phyloP scores from a whole-genome alignment of 2,797 vertebrate genomes.

The Melanotaenia nigrans region DNA sequence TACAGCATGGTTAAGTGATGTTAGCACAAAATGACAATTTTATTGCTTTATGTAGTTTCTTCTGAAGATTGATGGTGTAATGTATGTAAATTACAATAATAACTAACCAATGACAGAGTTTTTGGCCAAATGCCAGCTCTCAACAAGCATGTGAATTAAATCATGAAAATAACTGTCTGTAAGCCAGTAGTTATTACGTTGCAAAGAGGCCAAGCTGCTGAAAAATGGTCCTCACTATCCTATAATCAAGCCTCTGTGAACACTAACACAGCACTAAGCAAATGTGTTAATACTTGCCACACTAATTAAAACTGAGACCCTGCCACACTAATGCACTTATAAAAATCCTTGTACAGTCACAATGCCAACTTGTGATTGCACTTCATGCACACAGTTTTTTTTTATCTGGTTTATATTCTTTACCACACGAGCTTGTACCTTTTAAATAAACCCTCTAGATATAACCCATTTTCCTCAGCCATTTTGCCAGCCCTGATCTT shows the following conservation, averaged over 20 bases:
- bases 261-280: conserved; percentile 58
- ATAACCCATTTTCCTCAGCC: conserved; percentile 43
- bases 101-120: conserved; percentile 26
- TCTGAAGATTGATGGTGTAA: conserved; percentile 26
- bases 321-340: conserved; percentile 62
- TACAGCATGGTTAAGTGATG: conserved; percentile 13
- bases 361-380: conserved; percentile 52
- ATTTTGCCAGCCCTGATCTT: conserved; percentile 49
- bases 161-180: conserved; percentile 46
- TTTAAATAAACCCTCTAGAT: conserved; percentile 50
- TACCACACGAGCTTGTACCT: conserved; percentile 28
- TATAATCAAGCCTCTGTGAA: conserved; percentile 69
- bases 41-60: conserved; percentile 23
- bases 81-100: conserved; percentile 41
- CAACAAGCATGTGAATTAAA: conserved; percentile 61
- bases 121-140: conserved; percentile 42
- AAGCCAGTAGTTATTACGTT: conserved; percentile 64
- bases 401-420: conserved; percentile 43
- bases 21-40: conserved; percentile 10
- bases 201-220: conserved; percentile 49
- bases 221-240: conserved; percentile 63
- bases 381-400: conserved; percentile 45
- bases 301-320: conserved; percentile 67
- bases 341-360: conserved; percentile 58
- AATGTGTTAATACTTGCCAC: conserved; percentile 67